Evolutionary conservation across 2,888 invertebrate species (phyloP), one percentile per base, ranked within the genome.

Genomic region (Lasioglossum villosulum): DNA sequence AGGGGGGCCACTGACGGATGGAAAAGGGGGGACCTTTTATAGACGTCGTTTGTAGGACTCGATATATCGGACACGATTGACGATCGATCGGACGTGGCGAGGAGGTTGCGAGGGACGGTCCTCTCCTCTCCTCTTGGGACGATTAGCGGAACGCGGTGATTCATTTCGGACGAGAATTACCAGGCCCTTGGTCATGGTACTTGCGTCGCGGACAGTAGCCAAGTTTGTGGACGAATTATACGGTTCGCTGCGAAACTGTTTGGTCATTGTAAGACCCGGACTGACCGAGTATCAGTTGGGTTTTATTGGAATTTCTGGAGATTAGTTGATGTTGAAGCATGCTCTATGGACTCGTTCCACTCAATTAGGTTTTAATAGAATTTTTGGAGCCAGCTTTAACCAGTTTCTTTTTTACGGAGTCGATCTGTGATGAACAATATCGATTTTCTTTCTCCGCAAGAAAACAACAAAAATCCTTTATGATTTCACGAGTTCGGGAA

Each of bases 21-120:
- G 86, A 72, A 71, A 71, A 70, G 76, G 71, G 84, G 86, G 87
- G 70, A 84, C 84, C 87, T 89, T 90, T 90, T 90, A 90, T 85
- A 88, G 88, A 89, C 90, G 85, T 89, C 88, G 85, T 90, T 90
- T 90, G 88, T 89, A 90, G 90, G 86, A 85, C 89, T 89, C 89
- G 85, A 90, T 90, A 88, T 84, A 90, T 90, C 89, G 90, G 89
- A 86, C 88, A 86, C 86, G 85, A 83, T 78, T 88, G 84, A 87
- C 86, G 89, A 89, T 89, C 87, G 87, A 87, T 84, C 70, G 70
- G 37, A 68, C 37, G 68, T n/a, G 56, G 56, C 68, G 68, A 68
- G 63, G 82, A 39, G 73, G 73, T 74, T 78, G 45, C 72, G 75
- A 72, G 75, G 66, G 63, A 72, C 19, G n/a, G 30, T 48, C 63